These are phyloP conservation scores for Drosophila anomelani DNA, from an alignment of 2,888 invertebrate genomes.

Conservation along the genomic window DNA sequence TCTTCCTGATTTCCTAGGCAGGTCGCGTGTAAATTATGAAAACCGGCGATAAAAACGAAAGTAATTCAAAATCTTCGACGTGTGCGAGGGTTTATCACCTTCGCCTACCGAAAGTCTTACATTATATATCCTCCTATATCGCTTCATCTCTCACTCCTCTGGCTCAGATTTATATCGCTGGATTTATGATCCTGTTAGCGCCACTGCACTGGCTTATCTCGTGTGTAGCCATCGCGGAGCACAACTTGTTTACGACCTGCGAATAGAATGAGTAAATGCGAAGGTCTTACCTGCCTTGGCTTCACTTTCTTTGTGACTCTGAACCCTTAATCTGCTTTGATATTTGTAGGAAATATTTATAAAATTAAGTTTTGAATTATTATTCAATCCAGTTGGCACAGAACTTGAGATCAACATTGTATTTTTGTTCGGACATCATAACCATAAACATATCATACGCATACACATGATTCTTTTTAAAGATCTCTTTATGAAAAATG, in stretches of 20 bases:
- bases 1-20: slow-evolving; percentile 59
- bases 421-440: neutral
- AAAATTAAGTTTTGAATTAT: neutral
- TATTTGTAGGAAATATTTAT: neutral
- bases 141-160: slow-evolving; percentile 3
- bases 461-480: neutral
- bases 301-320: slow-evolving; percentile 39
- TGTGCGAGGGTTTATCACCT: slow-evolving; percentile 61
- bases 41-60: slow-evolving; percentile 72
- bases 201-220: slow-evolving; percentile 75
- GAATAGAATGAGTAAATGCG: slow-evolving; percentile 67
- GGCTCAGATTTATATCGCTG: slow-evolving; percentile 72
- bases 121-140: neutral
- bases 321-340: slow-evolving; percentile 15
- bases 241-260: slow-evolving; percentile 69
- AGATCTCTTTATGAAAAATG: slow-evolving; percentile 7
- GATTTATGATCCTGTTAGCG: slow-evolving; percentile 82
- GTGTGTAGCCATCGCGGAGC: slow-evolving; percentile 50
- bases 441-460: neutral
- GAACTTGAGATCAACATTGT: neutral
- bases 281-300: slow-evolving; percentile 55
- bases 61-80: slow-evolving; percentile 72
- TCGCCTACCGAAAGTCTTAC: neutral
- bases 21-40: slow-evolving; percentile 70
- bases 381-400: neutral